Percentiles rank a stretch among this genome's conserved stretches.
Conservation (phyloP, 2,113 vertebrate species). For the Pogonocichla stellata region DNA sequence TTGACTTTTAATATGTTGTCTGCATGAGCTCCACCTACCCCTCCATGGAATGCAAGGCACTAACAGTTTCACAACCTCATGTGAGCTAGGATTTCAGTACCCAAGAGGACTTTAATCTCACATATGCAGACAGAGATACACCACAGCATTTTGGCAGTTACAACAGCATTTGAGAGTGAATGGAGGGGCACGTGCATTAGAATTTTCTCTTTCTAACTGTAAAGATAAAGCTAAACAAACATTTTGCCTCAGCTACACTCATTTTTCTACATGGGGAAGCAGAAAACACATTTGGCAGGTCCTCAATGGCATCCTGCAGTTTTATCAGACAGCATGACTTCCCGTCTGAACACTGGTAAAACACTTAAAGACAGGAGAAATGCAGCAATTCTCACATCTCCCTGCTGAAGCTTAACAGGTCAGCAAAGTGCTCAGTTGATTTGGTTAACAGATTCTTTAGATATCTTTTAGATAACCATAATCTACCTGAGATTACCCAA, state of each 20-base stretch:
- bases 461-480: background rate
- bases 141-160: background rate
- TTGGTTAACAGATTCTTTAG: background rate
- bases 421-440: background rate
- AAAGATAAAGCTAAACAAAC: background rate
- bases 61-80: background rate
- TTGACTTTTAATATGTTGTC: background rate
- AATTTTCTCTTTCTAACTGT: background rate
- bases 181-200: accelerated
- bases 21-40: background rate
- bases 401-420: background rate
- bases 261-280: background rate
- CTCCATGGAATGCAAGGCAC: background rate
- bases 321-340: background rate
- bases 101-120: background rate
- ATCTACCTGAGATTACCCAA: background rate
- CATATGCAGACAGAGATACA: background rate
- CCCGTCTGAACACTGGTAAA: background rate
- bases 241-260: background rate
- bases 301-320: background rate
- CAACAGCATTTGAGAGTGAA: background rate
- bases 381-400: background rate
- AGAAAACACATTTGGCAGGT: background rate
- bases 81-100: background rate
- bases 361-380: background rate